phyloP scores from a whole-genome alignment of 2,888 invertebrate species.

The Phyllotreta cruciferae region DNA sequence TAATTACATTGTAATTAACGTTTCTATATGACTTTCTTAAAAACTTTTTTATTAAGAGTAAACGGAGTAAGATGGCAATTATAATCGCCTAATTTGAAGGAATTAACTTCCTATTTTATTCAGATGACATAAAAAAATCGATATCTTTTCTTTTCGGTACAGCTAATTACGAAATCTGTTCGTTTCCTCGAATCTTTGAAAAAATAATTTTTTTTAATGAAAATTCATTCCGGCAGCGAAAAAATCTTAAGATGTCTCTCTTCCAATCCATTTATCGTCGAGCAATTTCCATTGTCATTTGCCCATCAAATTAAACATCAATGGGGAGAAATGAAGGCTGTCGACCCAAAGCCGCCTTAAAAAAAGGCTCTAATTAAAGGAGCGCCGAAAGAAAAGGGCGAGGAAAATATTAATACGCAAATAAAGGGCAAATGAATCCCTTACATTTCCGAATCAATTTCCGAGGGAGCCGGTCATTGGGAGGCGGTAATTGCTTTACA shows the following conservation, averaged over 20 bases:
- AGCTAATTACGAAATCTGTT: no score
- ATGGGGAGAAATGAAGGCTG: constrained; percentile 26
- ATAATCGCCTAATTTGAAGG: no score
- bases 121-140: no score
- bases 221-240: neutral
- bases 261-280: constrained; percentile 24
- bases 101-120: no score
- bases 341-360: constrained; percentile 27
- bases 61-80: no score
- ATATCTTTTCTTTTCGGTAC: no score
- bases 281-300: constrained; percentile 27
- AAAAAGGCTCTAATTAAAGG: constrained; percentile 37
- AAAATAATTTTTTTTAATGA: constrained; percentile 13
- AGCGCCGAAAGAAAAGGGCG: constrained; percentile 32
- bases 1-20: neutral
- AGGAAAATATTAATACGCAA: constrained; percentile 54
- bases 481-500: constrained; percentile 45
- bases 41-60: no score
- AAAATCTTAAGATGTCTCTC: constrained; percentile 10
- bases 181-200: neutral
- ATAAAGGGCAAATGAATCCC: constrained; percentile 56
- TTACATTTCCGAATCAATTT: constrained; percentile 57
- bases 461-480: constrained; percentile 54
- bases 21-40: no score
- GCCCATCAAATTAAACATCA: constrained; percentile 26